Conservation (phyloP, 2,797 vertebrate genomes). For the Poliocrania exsul region DNA sequence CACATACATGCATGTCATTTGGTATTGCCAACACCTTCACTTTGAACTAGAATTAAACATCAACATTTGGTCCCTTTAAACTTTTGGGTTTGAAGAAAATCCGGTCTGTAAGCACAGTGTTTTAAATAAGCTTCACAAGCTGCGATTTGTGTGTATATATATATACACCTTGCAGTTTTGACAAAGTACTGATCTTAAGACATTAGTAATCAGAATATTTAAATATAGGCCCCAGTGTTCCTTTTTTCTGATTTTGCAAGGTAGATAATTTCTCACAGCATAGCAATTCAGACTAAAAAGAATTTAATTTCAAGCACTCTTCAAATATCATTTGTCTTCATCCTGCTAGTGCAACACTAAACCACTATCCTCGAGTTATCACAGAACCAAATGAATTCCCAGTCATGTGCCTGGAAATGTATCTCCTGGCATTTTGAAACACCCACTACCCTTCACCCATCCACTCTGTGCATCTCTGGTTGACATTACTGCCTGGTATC, state of each 20-base stretch:
- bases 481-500: neutral
- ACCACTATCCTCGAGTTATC: neutral
- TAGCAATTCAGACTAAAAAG: neutral
- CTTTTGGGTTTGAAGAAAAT: neutral
- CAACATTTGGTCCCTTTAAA: neutral
- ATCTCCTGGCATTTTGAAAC: neutral
- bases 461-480: neutral
- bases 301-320: constrained; percentile 22
- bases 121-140: constrained; percentile 2
- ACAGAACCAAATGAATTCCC: constrained; percentile 22
- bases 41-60: neutral
- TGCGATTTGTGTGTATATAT: neutral
- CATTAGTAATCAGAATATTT: neutral
- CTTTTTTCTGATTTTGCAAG: constrained; percentile 14
- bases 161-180: neutral
- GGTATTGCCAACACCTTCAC: neutral
- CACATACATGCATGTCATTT: neutral
- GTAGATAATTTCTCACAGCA: constrained; percentile 9
- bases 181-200: constrained; percentile 10
- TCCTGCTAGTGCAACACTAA: constrained; percentile 5
- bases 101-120: neutral
- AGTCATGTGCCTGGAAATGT: neutral
- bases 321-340: constrained; percentile 12
- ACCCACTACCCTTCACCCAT: neutral
- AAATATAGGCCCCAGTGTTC: neutral